These are phyloP conservation scores for Turritopsis dohrnii DNA, from an alignment of 30 jellyfish, hydroid and myxozoan genomes.

Conservation along the genomic window DNA sequence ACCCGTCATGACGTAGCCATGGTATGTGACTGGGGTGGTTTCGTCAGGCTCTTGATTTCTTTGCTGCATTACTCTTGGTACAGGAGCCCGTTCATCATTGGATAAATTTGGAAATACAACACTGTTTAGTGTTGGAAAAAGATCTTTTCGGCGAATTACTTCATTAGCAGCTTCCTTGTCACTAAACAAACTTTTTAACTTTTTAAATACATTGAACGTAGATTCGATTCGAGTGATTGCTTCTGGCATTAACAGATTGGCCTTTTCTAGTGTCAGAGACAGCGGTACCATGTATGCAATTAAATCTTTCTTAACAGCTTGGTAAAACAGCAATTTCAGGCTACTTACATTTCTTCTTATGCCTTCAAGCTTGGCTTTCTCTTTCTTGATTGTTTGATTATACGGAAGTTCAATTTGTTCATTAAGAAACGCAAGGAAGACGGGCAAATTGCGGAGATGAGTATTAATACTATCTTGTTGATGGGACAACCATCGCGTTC, in stretches of 20 bases:
- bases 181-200: not conserved
- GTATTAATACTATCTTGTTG: not conserved
- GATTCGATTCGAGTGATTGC: not conserved
- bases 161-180: not conserved
- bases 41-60: not conserved
- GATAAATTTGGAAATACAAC: not conserved
- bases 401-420: not conserved
- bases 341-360: not conserved
- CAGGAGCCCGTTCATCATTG: not conserved
- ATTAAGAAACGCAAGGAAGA: not conserved
- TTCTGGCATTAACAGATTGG: not conserved
- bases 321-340: not conserved
- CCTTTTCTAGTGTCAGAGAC: not conserved
- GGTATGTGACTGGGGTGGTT: not conserved
- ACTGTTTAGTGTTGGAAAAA: not conserved
- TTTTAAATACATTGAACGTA: not conserved
- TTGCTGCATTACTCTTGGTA: not conserved
- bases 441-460: not conserved
- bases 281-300: not conserved
- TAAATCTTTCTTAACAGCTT: not conserved
- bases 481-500: constrained; percentile 3
- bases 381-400: not conserved
- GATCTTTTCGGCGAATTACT: not conserved
- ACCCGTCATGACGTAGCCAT: not conserved
- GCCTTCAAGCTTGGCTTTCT: not conserved